These are phyloP conservation scores for Leptinotarsa lineolata DNA, from an alignment of 1,140 invertebrate species.

Conservation along the genomic window DNA sequence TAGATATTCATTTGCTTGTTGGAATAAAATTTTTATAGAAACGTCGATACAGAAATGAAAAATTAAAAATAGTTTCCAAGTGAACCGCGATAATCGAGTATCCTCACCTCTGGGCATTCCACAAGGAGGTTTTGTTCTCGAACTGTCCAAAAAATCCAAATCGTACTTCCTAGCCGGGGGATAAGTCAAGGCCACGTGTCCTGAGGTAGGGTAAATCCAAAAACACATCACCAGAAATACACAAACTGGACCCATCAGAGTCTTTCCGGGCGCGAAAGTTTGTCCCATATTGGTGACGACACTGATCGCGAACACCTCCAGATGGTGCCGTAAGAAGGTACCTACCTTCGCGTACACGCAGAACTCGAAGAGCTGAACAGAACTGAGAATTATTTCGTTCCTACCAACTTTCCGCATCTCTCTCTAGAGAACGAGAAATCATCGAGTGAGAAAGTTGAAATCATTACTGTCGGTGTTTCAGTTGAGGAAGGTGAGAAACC, in stretches of 20 bases:
- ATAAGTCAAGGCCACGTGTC: conserved; percentile 83
- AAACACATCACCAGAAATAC: conserved; percentile 18
- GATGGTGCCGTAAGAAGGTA: neutral
- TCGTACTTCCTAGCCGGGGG: conserved; percentile 84
- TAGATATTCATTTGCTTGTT: too few relatives aligned
- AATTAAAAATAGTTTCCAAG: too few relatives aligned
- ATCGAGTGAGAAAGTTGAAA: too few relatives aligned
- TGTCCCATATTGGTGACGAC: conserved; percentile 11
- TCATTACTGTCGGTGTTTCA: too few relatives aligned
- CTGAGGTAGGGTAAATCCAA: neutral
- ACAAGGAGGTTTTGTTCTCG: conserved; percentile 86
- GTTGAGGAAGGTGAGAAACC: too few relatives aligned
- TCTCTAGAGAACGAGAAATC: too few relatives aligned
- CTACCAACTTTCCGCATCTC: too few relatives aligned
- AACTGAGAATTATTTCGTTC: neutral
- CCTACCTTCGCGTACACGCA: neutral
- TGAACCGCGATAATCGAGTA: too few relatives aligned
- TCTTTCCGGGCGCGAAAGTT: neutral
- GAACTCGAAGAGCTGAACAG: neutral
- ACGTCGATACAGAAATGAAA: too few relatives aligned
- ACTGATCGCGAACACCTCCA: neutral
- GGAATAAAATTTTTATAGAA: too few relatives aligned
- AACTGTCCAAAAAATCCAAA: conserved; percentile 92
- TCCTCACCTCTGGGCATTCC: conserved; percentile 91
- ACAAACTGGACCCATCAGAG: conserved; percentile 3